Conservation (phyloP, 2,888 invertebrate genomes). For the Volucella inanis region DNA sequence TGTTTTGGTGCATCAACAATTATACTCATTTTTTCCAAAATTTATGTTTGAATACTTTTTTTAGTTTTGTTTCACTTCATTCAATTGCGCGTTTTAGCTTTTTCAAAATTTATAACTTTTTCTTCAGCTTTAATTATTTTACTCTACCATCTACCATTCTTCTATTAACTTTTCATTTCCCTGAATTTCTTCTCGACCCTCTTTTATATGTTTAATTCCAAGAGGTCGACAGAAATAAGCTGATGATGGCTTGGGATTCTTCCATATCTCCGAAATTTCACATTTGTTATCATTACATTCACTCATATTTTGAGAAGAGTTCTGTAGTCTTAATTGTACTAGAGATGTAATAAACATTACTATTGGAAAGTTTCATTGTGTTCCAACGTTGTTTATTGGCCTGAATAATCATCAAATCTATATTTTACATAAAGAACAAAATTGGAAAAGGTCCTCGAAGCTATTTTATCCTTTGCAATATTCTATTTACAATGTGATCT, state of each 20-base stretch:
- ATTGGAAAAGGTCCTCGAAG: too few species aligned
- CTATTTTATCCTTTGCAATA: too few species aligned
- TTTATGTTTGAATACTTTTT: neutral
- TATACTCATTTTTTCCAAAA: too few species aligned
- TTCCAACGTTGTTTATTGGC: too few species aligned
- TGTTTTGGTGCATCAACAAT: too few species aligned
- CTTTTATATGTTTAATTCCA: slow-evolving; percentile 2
- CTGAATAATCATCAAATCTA: too few species aligned
- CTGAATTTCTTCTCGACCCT: neutral
- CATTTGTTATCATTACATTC: neutral
- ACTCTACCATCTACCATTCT: too few species aligned
- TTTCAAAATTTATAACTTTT: neutral
- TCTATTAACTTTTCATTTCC: slow-evolving; percentile 5
- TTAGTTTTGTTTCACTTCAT: neutral
- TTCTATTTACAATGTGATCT: too few species aligned
- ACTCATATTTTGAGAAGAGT: neutral
- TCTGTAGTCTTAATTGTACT: neutral
- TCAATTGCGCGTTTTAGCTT: neutral
- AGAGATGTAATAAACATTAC: neutral
- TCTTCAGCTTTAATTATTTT: slow-evolving; percentile 1
- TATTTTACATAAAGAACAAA: too few species aligned
- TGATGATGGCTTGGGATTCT: neutral
- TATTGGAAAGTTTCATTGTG: neutral
- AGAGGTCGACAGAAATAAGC: slow-evolving; percentile 2
- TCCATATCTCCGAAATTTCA: neutral